Base-by-base conservation (phyloP, 2,888 invertebrate genomes). In the Pogonocherus hispidulus region DNA sequence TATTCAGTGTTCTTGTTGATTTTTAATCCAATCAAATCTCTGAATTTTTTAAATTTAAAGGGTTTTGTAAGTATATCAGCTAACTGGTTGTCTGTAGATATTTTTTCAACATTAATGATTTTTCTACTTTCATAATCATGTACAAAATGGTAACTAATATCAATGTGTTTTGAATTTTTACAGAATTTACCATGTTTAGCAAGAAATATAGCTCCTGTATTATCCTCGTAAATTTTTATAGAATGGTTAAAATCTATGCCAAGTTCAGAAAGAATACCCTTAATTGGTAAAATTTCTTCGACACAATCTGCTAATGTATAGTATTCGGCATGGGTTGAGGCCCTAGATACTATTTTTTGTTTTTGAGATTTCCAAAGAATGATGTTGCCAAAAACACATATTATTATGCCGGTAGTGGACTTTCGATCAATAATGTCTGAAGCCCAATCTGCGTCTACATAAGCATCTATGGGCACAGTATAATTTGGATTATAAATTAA, bases 281-380 rank as follows among this genome's bases (percentile, higher is more conserved):
- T 37, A 8, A 37, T 37, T n/a, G 37, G 37, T 2, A 37, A 37
- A 37, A 37, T 37, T 9, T 37, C 37, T 37, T 37, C 2, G 3
- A 37, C 37, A 37, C 37, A 37, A 8, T 37, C 37, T 37, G 37
- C 27, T 27, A 27, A 27, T 6, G 27, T 8, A 27, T 27, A 27
- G 8, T 27, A 27, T 8, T 27, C 27, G 27, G 27, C 27, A 27
- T 27, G 27, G 6, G 16, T 44, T 14, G 44, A 16, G 16, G 44
- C 16, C 16, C 44, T 14, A 14, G 44, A 44, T 3, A 44, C 44
- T 14, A 44, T 16, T 16, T 44, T 44, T 44, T 44, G 44, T 44
- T 44, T 44, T 19, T 44, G 44, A 6, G 44, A 44, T 44, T 44
- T 44, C 44, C 44, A 44, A 14, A 44, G 16, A 16, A 44, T 44